phyloP scores from a whole-genome alignment of 2,113 vertebrate genomes.

The Saguinus midas region DNA sequence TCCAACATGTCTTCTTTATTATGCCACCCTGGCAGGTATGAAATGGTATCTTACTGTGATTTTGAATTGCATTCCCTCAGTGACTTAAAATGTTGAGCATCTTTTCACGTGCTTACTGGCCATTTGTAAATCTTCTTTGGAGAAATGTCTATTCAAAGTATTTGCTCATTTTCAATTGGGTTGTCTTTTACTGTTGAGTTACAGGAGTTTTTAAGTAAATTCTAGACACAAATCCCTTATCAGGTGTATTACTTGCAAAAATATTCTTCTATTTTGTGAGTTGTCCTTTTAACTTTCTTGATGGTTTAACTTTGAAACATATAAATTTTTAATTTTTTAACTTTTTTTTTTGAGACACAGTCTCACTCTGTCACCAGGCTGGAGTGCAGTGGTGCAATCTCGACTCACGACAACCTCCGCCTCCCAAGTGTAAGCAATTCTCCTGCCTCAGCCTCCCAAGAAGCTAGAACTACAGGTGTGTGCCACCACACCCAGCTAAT shows the following conservation, averaged over 20 bases:
- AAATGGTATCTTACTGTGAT: not conserved
- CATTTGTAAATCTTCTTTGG: not conserved
- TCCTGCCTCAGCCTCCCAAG: too few species aligned
- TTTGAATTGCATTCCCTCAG: not conserved
- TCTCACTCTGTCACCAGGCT: too few species aligned
- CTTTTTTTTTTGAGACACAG: too few species aligned
- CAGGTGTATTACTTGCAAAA: not conserved
- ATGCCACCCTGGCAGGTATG: not conserved
- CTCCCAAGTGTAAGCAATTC: too few species aligned
- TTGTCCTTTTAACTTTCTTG: slow-evolving; percentile 12
- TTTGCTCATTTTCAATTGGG: not conserved
- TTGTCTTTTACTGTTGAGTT: not conserved
- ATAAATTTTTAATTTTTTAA: not conserved
- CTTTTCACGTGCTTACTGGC: not conserved
- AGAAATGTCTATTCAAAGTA: not conserved
- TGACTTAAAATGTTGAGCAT: not conserved
- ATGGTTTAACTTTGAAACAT: not conserved
- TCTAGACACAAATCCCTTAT: not conserved
- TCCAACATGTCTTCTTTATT: not conserved
- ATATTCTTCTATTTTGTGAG: not conserved
- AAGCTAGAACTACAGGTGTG: too few species aligned
- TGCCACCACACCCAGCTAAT: too few species aligned
- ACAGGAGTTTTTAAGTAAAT: not conserved
- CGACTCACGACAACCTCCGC: too few species aligned
- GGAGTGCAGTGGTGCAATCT: too few species aligned